A percentile compares a stretch with the other conserved stretches of the same genome.
phyloP scores from a whole-genome alignment of 2,888 invertebrate species.

The Dusona sp. region DNA sequence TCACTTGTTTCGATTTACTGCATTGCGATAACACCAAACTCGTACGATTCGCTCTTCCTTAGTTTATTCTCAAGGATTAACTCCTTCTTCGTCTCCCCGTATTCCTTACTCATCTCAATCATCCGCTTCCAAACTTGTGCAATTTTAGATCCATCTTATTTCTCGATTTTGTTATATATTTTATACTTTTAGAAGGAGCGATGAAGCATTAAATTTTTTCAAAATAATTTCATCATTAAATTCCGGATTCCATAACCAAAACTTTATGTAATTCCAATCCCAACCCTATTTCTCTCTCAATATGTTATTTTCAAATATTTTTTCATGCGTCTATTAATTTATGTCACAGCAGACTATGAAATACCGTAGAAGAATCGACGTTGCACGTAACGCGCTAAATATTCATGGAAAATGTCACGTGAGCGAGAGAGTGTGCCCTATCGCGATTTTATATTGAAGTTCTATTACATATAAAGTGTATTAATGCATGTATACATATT shows the following conservation, averaged over 20 bases:
- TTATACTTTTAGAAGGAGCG: background rate
- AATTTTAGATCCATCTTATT: background rate
- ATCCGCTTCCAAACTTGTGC: background rate
- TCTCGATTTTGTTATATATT: background rate
- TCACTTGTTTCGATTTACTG: conserved; percentile 63
- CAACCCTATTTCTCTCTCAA: background rate
- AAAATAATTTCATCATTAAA: background rate
- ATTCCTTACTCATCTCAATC: background rate
- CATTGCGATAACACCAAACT: conserved; percentile 25
- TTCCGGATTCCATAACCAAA: background rate
- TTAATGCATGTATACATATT: conserved; percentile 40
- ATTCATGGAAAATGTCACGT: conserved; percentile 45
- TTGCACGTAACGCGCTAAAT: conserved; percentile 17
- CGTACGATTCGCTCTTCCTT: conserved; percentile 50
- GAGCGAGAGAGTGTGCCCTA: conserved; percentile 20
- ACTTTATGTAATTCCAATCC: background rate
- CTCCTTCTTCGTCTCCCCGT: conserved; percentile 16
- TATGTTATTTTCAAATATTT: background rate
- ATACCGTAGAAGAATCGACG: background rate
- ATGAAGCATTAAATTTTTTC: background rate
- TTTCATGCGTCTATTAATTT: conserved; percentile 3
- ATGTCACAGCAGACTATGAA: background rate
- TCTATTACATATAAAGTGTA: conserved; percentile 24
- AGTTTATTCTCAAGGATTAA: conserved; percentile 44
- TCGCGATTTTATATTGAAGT: conserved; percentile 43